Base-by-base conservation (phyloP, 2,888 invertebrate species). In the Polydesmus complanatus region DNA sequence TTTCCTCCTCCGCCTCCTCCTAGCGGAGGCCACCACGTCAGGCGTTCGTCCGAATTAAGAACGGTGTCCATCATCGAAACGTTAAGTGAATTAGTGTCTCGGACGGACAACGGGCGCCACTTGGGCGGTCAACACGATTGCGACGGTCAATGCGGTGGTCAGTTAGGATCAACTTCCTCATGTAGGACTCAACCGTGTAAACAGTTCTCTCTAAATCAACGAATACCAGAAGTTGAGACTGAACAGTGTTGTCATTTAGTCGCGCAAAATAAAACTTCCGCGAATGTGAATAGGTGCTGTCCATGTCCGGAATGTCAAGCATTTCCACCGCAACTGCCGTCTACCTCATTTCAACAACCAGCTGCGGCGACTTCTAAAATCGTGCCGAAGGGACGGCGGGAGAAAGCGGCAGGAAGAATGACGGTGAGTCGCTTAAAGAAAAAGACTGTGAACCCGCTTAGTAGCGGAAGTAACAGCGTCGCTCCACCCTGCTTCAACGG, bases 11-110 rank as follows among this genome's bases (percentile, higher is more conserved):
- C 37, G 5, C 37, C 14, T 5, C 37, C 37, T 8, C 37, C 37
- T 8, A 5, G 5, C 5, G 14, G 14, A 8, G 5, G 8, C 14
- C 19, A 48, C n/a, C 55, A 55, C 26, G 53, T 59, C 5, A 1
- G 59, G 37, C 59, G 54, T 19, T 47, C 60, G 2, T 26, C 60
- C 11, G 55, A 60, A 37, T 54, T 67, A 18, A 61, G 65, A 58
- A 70, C 70, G 21, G 69, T 69, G 58, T 71, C 70, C 61, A 71
- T 71, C 62, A 68, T 71, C 58, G 71, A 71, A 61, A 71, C 71
- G 14, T 66, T 71, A 8, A 69, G 69, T 66, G 70, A 70, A 62
- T 62, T 71, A 65, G 69, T 69, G 14, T 65, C 64, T 37, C 26
- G 66, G 64, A 22, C 66, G 65, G 49, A 62, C 57, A 53, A 54